These are phyloP conservation scores for Bombus vancouverensis DNA, from an alignment of 1,140 invertebrate genomes.

Conservation along the genomic window DNA sequence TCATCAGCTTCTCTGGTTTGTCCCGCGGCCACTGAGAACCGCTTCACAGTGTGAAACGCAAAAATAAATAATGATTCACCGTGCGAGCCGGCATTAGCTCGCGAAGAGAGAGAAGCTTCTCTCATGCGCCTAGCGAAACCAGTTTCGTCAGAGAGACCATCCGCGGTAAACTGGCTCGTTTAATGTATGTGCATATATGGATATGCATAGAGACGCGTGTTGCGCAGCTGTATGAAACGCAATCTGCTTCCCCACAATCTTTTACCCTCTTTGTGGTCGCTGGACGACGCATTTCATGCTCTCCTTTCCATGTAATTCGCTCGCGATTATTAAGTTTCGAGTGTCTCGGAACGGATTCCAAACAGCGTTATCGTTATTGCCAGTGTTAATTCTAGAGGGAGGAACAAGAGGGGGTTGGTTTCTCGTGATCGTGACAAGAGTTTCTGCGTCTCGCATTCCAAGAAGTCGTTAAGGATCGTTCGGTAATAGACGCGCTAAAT, in stretches of 20 bases:
- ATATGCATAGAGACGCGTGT: neutral
- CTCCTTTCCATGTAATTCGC: neutral
- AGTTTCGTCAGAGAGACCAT: no score
- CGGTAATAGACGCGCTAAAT: conserved; percentile 51
- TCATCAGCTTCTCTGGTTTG: conserved; percentile 25
- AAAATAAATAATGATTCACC: conserved; percentile 76
- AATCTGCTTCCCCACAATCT: conserved; percentile 23
- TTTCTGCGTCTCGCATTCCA: conserved; percentile 40
- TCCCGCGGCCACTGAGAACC: conserved; percentile 10
- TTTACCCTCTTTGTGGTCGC: neutral
- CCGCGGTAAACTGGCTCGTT: conserved; percentile 24
- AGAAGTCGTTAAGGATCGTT: conserved; percentile 57
- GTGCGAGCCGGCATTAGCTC: conserved; percentile 53
- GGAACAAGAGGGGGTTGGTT: neutral
- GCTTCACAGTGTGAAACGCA: conserved; percentile 67
- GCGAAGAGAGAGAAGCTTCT: conserved; percentile 20
- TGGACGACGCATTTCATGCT: neutral
- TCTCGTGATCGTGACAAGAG: neutral
- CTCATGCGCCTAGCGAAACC: neutral
- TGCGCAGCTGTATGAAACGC: conserved; percentile 35
- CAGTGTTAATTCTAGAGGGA: neutral
- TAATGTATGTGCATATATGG: conserved; percentile 42
- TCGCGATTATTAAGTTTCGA: neutral
- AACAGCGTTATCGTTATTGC: neutral
- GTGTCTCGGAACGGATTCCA: neutral